Base-by-base conservation (phyloP, 1,140 invertebrate genomes). In the Drosophila aff. region DNA sequence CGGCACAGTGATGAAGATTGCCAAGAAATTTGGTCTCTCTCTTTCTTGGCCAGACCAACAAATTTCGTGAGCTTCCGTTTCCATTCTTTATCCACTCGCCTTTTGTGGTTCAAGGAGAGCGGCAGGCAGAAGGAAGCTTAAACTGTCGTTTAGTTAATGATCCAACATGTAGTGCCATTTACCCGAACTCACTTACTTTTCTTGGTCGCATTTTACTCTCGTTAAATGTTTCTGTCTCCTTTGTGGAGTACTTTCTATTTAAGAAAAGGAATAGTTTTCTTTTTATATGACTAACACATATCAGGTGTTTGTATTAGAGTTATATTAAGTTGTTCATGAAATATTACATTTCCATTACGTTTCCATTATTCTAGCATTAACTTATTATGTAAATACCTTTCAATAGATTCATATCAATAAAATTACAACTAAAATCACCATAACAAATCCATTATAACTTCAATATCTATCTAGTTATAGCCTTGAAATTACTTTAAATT, bases 141-240 rank as follows among this genome's bases (percentile, higher is more conserved):
- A 82, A 85, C 82, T 85, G 79, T 86, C 82, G 75, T 85, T 85
- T 85, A 85, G 82, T 86, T 85, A 85, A 85, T 85, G 82, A 86
- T 86, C 82, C 84, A 58, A 58, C 79, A 82, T 86, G 74, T 78
- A 86, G 79, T 82, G 64, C 46, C 63, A 79, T 40, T 60, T 43
- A 23, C 72, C 67, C 28, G 61, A 61, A 73, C 67, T 47, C 33
- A 47, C 49, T 69, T 36, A 36, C 31, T 57, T 40, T 57, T 23
- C 18, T 10, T 16, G 15, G 16, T 9, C 13, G 33, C 46, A 18
- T 36, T 43, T 69, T 44, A 41, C 53, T 66, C 47, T 64, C 41
- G 10, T 26, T 53, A 43, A 55, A 16, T 49, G 40, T 21, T 52
- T 38, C 53, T 69, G 76, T 80, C 64, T 81, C 55, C 36, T 69